Evolutionary conservation across 2,888 invertebrate genomes (phyloP).

Genomic region (Timema cristinae): DNA sequence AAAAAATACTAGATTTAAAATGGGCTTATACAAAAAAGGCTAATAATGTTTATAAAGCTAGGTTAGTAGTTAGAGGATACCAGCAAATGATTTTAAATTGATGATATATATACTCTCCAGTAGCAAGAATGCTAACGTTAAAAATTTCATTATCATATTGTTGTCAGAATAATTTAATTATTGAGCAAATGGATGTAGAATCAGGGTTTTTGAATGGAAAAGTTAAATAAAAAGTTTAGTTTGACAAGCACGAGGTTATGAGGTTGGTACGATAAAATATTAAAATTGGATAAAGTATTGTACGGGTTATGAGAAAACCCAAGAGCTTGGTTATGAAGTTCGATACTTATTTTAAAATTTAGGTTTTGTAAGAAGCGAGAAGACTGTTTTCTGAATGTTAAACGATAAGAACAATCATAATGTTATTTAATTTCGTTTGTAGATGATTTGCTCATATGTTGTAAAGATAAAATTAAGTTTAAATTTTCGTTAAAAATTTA

Average conservation of each 20-base stretch:
- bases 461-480: background rate
- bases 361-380: background rate
- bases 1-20: too few species aligned
- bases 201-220: background rate
- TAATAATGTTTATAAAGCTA: too few species aligned
- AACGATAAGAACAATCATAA: conserved; percentile 2
- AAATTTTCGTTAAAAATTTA: conserved; percentile 1
- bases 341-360: background rate
- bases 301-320: background rate
- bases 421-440: background rate
- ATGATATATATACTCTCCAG: background rate
- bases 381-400: background rate
- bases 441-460: conserved; percentile 1
- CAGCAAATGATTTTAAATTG: too few species aligned
- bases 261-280: background rate
- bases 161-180: conserved; percentile 5
- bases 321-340: background rate
- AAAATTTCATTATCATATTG: background rate
- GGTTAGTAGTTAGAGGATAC: too few species aligned
- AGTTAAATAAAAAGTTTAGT: background rate
- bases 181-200: conserved; percentile 5
- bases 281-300: background rate
- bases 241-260: background rate
- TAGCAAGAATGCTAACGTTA: background rate
- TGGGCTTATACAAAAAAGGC: too few species aligned